Percentiles rank a stretch among this genome's conserved stretches.
These are phyloP conservation scores for Orussus abietinus DNA, from an alignment of 1,140 invertebrate genomes.

Conservation along the genomic window DNA sequence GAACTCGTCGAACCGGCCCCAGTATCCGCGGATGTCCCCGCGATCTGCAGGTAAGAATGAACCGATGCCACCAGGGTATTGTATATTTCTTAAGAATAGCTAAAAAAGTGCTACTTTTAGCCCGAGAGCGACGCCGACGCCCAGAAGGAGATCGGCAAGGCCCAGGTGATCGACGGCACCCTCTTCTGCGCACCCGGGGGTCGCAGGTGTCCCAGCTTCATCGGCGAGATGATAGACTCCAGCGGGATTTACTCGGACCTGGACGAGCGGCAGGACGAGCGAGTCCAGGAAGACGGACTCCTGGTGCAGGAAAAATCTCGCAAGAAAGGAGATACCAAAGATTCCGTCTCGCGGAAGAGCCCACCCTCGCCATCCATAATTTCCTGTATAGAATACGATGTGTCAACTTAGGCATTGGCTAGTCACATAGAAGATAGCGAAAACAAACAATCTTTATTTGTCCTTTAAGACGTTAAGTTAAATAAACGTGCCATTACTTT, in stretches of 20 bases:
- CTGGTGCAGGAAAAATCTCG: no score
- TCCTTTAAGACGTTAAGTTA: no score
- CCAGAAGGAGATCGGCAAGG: slow-evolving; percentile 67
- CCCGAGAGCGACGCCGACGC: slow-evolving; percentile 81
- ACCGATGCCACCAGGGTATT: no score
- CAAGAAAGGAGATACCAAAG: slow-evolving; percentile 41
- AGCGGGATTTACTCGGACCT: slow-evolving; percentile 82
- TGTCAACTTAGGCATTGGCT: no score
- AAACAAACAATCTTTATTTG: no score
- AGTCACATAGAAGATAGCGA: no score
- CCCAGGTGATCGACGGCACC: slow-evolving; percentile 79
- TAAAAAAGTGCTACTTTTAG: no score
- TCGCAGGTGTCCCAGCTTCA: slow-evolving; percentile 48
- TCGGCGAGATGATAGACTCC: slow-evolving; percentile 73
- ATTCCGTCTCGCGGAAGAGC: slow-evolving; percentile 44
- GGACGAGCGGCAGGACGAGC: slow-evolving; percentile 57
- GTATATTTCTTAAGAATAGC: no score
- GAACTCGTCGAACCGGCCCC: slow-evolving; percentile 38
- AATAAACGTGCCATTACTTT: no score
- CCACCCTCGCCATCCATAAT: slow-evolving; percentile 40
- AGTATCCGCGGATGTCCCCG: no score
- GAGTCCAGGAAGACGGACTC: slow-evolving; percentile 30
- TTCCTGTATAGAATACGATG: no score
- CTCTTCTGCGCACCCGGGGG: slow-evolving; percentile 64
- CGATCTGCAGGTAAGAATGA: slow-evolving; percentile 48